Evolutionary conservation across 2,888 invertebrate species (phyloP), one percentile per base, ranked within the genome.

Genomic region (Chymomyza procnemis): DNA sequence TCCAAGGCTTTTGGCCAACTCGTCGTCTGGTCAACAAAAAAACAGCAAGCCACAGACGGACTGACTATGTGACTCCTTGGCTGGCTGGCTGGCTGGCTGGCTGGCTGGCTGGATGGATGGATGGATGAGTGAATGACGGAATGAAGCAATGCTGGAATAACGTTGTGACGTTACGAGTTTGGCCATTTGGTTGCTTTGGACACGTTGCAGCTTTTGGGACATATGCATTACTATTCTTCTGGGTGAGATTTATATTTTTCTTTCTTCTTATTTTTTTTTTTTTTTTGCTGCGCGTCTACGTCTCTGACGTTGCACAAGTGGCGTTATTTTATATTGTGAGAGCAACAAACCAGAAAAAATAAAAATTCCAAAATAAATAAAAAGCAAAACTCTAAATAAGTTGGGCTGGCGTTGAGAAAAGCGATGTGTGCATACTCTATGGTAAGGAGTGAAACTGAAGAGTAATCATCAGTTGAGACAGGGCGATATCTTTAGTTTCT

Each of bases 251-350:
- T 84, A 84, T 84, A 86, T 84, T 79, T 41, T 34, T 5, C 5
- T 9, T 84, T 84, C 84, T 88, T 86, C 8, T 26, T 0, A 6
- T 26, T 4, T 26, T 26, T 84, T 84, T 12, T 41, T 4, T 12
- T 12, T 84, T 84, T 86, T 88, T 88, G 87, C 88, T 88, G 86
- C 86, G 85, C 86, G 78, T 83, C 74, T 84, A n/a, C 79, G 70
- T 48, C 41, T 64, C 64, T 64, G 67, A 71, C 72, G 66, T 80
- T 84, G 84, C 74, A 71, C 87, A 88, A 84, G 74, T 72, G 75
- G 73, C 67, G 52, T 59, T 54, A 64, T 58, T 64, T 59, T 54
- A 59, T 58, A 19, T 6, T 14, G n/a, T 48, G 30, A 54, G 16
- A 34, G 21, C 54, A 21, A 21, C 16, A 16, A 18, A 50, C 9